Evolutionary conservation across 2,888 invertebrate species (phyloP).

Genomic region (Noctua janthina): DNA sequence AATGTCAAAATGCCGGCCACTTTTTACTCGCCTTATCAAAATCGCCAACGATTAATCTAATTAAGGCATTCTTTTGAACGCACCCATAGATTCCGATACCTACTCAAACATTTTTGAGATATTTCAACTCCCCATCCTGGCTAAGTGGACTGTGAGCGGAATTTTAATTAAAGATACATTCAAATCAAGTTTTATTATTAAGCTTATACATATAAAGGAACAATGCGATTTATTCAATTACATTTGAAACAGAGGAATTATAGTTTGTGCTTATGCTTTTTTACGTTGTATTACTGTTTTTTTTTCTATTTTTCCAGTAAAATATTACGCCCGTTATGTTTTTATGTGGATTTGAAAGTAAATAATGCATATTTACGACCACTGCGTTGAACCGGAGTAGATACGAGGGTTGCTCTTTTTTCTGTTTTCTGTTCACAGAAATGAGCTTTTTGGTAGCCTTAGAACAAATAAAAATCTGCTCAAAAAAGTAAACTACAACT

Average conservation of each 20-base stretch:
- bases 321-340: slow-evolving; percentile 15
- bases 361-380: slow-evolving; percentile 40
- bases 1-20: slow-evolving; percentile 80
- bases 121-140: slow-evolving; percentile 75
- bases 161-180: slow-evolving; percentile 85
- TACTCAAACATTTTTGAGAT: slow-evolving; percentile 83
- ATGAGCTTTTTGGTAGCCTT: not conserved
- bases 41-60: slow-evolving; percentile 87
- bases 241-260: not conserved
- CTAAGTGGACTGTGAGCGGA: slow-evolving; percentile 78
- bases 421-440: not conserved
- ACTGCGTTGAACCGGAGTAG: not conserved
- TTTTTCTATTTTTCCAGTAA: slow-evolving; percentile 1
- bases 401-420: not conserved
- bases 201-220: slow-evolving; percentile 23
- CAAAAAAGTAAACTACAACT: not conserved
- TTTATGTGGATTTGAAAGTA: slow-evolving; percentile 28
- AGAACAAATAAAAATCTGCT: not conserved
- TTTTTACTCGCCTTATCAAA: slow-evolving; percentile 83
- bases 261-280: not conserved
- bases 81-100: slow-evolving; percentile 81
- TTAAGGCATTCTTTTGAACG: slow-evolving; percentile 86
- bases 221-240: slow-evolving; percentile 19
- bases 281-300: not conserved
- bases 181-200: slow-evolving; percentile 64